Conservation (phyloP, 1,140 invertebrate species). For the Aphelinus atriplicis region DNA sequence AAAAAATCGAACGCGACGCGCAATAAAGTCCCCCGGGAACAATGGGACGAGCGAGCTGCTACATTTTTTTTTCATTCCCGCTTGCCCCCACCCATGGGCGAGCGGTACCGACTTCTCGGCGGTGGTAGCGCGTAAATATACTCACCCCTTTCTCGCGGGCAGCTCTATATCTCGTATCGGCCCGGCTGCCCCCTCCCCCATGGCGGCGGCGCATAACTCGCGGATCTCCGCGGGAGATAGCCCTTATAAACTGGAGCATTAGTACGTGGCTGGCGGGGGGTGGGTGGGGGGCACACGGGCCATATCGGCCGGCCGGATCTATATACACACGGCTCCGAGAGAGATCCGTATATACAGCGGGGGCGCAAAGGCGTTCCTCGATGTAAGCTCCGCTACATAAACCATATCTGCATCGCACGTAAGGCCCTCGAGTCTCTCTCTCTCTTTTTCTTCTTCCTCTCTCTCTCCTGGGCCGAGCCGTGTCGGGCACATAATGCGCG, state of each 20-base stretch:
- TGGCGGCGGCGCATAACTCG: not conserved
- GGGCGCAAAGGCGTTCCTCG: constrained; percentile 50
- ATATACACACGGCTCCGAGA: constrained; percentile 42
- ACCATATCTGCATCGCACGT: constrained; percentile 48
- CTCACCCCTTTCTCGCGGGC: no score
- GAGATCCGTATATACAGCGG: constrained; percentile 6
- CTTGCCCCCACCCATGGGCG: no score
- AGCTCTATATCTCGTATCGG: not conserved
- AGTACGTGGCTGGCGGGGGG: constrained; percentile 53
- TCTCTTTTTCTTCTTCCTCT: constrained; percentile 15
- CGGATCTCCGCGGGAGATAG: constrained; percentile 56
- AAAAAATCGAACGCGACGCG: no score
- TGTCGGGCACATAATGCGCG: constrained; percentile 18
- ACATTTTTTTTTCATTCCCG: no score
- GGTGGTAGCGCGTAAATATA: no score
- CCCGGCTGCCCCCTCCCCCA: not conserved
- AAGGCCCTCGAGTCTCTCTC: not conserved
- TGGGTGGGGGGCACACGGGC: not conserved
- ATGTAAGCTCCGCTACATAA: constrained; percentile 51
- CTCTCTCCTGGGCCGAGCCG: not conserved
- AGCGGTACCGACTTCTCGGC: no score
- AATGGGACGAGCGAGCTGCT: no score
- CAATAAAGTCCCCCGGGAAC: no score
- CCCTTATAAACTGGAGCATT: constrained; percentile 65
- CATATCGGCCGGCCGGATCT: constrained; percentile 50